Evolutionary conservation across 2,888 invertebrate genomes (phyloP).

Genomic region (Thysanoteuthis rhombus): DNA sequence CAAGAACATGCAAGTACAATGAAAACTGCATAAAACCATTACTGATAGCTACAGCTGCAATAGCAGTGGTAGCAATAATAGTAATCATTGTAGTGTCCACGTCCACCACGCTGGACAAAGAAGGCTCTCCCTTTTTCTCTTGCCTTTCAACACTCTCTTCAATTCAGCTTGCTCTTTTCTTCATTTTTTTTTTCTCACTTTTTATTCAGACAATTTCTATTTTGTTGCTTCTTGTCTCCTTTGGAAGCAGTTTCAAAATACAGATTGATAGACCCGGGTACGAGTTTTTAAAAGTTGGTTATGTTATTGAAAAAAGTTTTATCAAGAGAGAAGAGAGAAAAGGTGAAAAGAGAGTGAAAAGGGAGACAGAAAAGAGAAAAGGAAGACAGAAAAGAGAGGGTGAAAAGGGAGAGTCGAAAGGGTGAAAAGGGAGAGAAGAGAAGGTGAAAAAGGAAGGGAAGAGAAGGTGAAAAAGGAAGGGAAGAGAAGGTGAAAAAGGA

Average conservation of each 20-base stretch:
- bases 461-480: background rate
- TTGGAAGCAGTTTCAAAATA: background rate
- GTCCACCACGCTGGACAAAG: background rate
- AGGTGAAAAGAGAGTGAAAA: constrained; percentile 22
- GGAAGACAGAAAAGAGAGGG: constrained; percentile 18
- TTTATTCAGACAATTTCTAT: too few species aligned
- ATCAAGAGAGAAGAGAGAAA: background rate
- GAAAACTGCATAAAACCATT: too few species aligned
- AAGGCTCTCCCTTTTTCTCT: background rate
- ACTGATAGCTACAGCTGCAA: background rate
- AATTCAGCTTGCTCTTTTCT: background rate
- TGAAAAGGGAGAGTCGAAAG: background rate
- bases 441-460: background rate
- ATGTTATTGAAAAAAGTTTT: background rate
- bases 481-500: background rate
- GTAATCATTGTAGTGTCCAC: too few species aligned
- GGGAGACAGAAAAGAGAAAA: constrained; percentile 23
- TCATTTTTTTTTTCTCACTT: background rate
- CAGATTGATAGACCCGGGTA: background rate
- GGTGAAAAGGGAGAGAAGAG: constrained; percentile 19
- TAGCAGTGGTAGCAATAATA: background rate
- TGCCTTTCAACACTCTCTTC: background rate
- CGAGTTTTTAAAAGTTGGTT: background rate
- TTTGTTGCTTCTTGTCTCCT: background rate
- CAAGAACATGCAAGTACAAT: too few species aligned